Base-by-base conservation (phyloP, 2,888 invertebrate genomes). In the Drosophila quasianomalipes region DNA sequence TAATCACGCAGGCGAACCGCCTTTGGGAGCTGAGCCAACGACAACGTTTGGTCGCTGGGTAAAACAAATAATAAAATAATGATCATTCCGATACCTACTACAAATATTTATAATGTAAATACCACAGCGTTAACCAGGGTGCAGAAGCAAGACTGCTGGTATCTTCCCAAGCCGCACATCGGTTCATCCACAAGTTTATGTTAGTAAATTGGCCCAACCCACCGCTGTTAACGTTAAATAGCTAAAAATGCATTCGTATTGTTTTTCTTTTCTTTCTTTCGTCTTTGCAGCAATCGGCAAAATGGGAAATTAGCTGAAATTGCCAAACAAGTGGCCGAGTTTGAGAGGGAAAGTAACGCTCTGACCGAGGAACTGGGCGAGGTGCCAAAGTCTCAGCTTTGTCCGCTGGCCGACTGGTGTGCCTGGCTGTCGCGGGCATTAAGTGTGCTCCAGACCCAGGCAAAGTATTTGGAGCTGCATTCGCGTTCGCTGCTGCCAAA, bases 21-120 rank as follows among this genome's bases (percentile, higher is more conserved):
- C 54, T 84, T 16, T 84, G 84, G 84, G 84, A 84, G 9, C 31
- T 82, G n/a, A 70, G 62, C 19, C 82, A 86, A 62, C 70, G 86
- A 2, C 62, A 77, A 12, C 58, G 61, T 9, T 22, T 77, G 26
- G 64, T 77, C 22, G 51, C 55, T 22, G 72, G 83, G 83, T 83
- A 83, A 81, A 31, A 22, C n/a, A 31, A 30, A 58, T 19, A 52
- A 30, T 3, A 10, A 5, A 31, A 41, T 9, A 58, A 16, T 58
- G 30, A 16, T 9, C 7, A n/a, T 39, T n/a, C 7, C n/a, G 1
- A 39, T 39, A 57, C 14, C n/a, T n/a, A n/a, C n/a, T 19, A 19
- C 4, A 16, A 47, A 28, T 37, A 37, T 28, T 5, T 28, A 19
- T 47, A 26, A 26, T 47, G 16, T 47, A 47, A 47, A 19, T 57